These are phyloP conservation scores for Leucoraja erinaceus DNA, from an alignment of 2,113 vertebrate species.

Conservation along the genomic window DNA sequence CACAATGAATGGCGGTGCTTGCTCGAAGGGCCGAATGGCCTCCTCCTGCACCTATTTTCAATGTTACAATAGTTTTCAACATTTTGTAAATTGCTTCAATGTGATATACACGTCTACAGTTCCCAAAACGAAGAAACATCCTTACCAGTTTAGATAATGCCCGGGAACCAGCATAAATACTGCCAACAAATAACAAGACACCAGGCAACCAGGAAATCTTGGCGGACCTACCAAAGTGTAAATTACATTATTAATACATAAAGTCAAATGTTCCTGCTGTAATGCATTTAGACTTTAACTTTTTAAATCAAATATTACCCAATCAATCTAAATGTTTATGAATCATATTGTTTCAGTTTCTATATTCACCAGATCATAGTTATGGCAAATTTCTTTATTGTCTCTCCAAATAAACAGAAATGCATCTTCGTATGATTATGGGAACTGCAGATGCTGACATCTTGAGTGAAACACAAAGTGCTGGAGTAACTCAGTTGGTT, in stretches of 20 bases:
- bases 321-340: not conserved
- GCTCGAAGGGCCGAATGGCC: too few species aligned
- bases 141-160: conserved; percentile 81
- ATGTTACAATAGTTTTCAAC: not conserved
- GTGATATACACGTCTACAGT: too few species aligned
- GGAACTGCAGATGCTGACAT: too few species aligned
- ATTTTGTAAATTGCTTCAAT: not conserved
- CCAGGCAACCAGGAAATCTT: conserved; percentile 78
- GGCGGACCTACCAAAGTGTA: conserved; percentile 58
- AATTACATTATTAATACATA: conserved; percentile 40
- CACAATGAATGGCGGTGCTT: too few species aligned
- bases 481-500: too few species aligned
- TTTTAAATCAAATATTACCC: conserved; percentile 41
- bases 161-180: conserved; percentile 88
- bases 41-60: too few species aligned
- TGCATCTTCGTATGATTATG: not conserved
- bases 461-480: too few species aligned
- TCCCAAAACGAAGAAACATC: conserved; percentile 39
- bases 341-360: not conserved
- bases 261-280: conserved; percentile 41
- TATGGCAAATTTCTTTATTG: not conserved
- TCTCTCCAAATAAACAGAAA: not conserved
- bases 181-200: conserved; percentile 77
- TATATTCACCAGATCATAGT: not conserved
- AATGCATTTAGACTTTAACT: conserved; percentile 40